Conservation (phyloP, 2,888 invertebrate genomes). For the Apoda limacodes region DNA sequence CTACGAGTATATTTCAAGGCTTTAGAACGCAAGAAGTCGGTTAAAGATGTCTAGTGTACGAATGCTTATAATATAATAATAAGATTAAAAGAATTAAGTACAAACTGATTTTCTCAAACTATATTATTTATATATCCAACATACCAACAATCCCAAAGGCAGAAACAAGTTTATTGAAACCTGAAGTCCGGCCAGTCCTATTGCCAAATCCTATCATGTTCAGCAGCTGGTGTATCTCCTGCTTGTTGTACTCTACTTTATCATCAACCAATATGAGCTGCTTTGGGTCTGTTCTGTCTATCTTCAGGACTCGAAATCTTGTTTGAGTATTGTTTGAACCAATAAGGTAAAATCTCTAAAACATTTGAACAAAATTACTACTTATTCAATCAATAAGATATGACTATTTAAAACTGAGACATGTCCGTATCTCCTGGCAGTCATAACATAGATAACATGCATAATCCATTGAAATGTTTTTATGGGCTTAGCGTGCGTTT, state of each 20-base stretch:
- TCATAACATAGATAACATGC: too few relatives aligned
- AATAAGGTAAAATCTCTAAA: slow-evolving; percentile 91
- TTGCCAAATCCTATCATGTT: slow-evolving; percentile 73
- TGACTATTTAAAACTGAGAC: too few relatives aligned
- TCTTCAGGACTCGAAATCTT: slow-evolving; percentile 91
- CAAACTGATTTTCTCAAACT: slow-evolving; percentile 1
- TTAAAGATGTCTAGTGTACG: too few relatives aligned
- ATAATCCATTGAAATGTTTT: too few relatives aligned
- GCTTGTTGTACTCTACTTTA: slow-evolving; percentile 88
- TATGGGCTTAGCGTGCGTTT: too few relatives aligned
- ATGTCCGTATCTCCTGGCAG: too few relatives aligned
- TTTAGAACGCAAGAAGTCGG: too few relatives aligned
- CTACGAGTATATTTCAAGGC: too few relatives aligned
- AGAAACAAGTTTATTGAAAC: slow-evolving; percentile 82
- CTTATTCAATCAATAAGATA: too few relatives aligned
- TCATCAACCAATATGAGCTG: slow-evolving; percentile 89
- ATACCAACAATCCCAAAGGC: slow-evolving; percentile 95
- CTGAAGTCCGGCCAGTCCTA: slow-evolving; percentile 67
- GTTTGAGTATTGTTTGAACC: slow-evolving; percentile 95
- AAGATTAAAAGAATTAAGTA: slow-evolving; percentile 1
- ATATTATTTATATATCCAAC: slow-evolving; percentile 16
- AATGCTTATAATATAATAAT: too few relatives aligned
- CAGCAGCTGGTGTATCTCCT: slow-evolving; percentile 86
- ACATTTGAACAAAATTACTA: slow-evolving; percentile 13
- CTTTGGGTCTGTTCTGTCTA: slow-evolving; percentile 89